These are phyloP conservation scores for Perognathus longimembris DNA, from an alignment of 2,113 vertebrate species.

Conservation along the genomic window DNA sequence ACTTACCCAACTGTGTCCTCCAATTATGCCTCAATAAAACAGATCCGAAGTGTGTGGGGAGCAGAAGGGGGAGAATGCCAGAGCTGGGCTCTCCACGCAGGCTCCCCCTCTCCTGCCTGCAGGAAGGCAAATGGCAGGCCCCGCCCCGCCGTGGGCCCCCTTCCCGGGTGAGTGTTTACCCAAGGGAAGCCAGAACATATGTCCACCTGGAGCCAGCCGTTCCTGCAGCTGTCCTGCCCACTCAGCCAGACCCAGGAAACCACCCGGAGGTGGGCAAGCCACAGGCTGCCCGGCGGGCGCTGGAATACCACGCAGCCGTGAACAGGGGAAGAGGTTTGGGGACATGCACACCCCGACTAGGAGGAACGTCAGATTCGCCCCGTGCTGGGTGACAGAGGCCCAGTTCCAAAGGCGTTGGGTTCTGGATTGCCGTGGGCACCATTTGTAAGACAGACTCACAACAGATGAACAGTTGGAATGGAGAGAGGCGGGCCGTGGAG, in stretches of 20 bases:
- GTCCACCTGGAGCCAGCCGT: background rate
- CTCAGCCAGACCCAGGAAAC: background rate
- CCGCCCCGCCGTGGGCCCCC: too few species aligned
- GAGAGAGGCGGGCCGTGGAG: too few species aligned
- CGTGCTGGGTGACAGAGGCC: background rate
- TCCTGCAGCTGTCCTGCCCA: background rate
- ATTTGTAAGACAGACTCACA: too few species aligned
- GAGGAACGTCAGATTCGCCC: rapidly evolving
- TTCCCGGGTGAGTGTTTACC: background rate
- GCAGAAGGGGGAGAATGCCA: too few species aligned
- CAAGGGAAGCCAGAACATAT: background rate
- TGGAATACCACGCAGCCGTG: background rate
- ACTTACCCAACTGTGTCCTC: background rate
- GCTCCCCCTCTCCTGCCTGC: background rate
- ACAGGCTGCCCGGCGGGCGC: too few species aligned
- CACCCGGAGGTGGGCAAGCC: background rate
- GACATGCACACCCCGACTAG: rapidly evolving
- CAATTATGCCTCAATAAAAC: background rate
- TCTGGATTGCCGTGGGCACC: too few species aligned
- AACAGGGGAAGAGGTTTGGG: background rate
- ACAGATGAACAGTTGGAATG: too few species aligned
- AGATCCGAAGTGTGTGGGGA: background rate
- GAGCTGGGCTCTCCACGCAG: rapidly evolving
- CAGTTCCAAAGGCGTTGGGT: background rate
- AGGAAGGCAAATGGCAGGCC: background rate